These are phyloP conservation scores for Gymnopithys bicolor DNA, from an alignment of 2,797 vertebrate genomes.

Conservation along the genomic window DNA sequence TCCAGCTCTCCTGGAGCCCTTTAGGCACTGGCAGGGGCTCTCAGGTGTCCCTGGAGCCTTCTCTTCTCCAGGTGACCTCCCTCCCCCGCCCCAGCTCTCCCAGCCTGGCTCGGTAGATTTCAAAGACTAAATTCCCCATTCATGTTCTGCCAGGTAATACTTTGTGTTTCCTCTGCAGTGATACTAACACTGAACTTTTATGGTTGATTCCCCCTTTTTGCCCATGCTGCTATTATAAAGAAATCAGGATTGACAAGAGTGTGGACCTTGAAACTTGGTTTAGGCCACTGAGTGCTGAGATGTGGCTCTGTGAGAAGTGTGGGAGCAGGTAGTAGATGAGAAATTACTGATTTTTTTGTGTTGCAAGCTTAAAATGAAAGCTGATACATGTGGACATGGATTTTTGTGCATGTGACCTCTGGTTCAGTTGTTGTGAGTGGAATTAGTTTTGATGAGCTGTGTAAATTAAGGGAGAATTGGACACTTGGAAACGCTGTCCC, in stretches of 20 bases:
- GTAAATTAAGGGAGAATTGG: neutral
- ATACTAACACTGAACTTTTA: neutral
- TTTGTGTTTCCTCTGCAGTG: neutral
- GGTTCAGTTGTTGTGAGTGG: neutral
- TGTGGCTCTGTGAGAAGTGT: neutral
- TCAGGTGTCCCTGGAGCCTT: neutral
- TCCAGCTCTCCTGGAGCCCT: neutral
- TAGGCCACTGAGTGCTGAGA: neutral
- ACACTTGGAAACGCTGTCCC: neutral
- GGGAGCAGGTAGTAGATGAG: neutral
- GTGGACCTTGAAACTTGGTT: neutral
- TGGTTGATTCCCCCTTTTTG: neutral
- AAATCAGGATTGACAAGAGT: neutral
- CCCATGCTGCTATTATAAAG: neutral
- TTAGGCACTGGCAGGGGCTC: fast-evolving
- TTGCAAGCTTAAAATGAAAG: neutral
- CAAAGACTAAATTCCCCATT: neutral
- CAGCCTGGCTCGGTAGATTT: neutral
- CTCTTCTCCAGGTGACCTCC: neutral
- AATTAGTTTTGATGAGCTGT: neutral
- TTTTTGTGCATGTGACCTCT: neutral
- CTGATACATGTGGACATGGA: fast-evolving
- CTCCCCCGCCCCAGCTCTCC: neutral
- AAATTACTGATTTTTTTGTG: neutral
- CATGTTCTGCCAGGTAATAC: neutral